A percentile compares a stretch with the other conserved stretches of the same genome.
These are phyloP conservation scores for Saiga tatarica DNA, from an alignment of 2,113 vertebrate genomes.

Conservation along the genomic window DNA sequence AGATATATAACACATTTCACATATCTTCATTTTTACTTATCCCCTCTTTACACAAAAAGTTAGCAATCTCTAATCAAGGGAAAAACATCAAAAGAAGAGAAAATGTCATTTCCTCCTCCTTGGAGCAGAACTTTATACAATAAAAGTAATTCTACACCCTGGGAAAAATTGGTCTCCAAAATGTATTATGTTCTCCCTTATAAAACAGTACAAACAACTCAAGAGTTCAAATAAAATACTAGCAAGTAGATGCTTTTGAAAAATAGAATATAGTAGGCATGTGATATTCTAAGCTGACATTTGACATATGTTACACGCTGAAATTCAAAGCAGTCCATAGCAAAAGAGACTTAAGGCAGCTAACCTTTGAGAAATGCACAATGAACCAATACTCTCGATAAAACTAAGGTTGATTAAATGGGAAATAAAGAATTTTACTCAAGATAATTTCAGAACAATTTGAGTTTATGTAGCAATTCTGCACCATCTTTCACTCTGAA, in stretches of 20 bases:
- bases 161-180: slow-evolving; percentile 51
- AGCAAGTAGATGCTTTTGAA: slow-evolving; percentile 41
- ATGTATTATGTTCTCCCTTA: slow-evolving; percentile 10
- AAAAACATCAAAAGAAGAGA: slow-evolving; percentile 49
- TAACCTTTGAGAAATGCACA: neutral
- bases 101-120: slow-evolving; percentile 46
- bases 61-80: slow-evolving; percentile 39
- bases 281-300: neutral
- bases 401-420: neutral
- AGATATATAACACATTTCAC: neutral
- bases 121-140: slow-evolving; percentile 55
- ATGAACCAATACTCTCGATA: neutral
- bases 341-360: neutral
- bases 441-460: slow-evolving; percentile 12
- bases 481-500: neutral
- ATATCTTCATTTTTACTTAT: slow-evolving; percentile 11
- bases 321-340: neutral
- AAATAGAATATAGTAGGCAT: neutral
- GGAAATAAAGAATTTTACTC: neutral
- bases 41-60: slow-evolving; percentile 21
- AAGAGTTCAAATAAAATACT: slow-evolving; percentile 32
- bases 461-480: slow-evolving; percentile 1
- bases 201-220: slow-evolving; percentile 57
- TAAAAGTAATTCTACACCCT: slow-evolving; percentile 57
- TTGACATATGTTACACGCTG: neutral